Evolutionary conservation across 2,888 invertebrate species (phyloP).

Genomic region (Tanytarsus gracilentus): DNA sequence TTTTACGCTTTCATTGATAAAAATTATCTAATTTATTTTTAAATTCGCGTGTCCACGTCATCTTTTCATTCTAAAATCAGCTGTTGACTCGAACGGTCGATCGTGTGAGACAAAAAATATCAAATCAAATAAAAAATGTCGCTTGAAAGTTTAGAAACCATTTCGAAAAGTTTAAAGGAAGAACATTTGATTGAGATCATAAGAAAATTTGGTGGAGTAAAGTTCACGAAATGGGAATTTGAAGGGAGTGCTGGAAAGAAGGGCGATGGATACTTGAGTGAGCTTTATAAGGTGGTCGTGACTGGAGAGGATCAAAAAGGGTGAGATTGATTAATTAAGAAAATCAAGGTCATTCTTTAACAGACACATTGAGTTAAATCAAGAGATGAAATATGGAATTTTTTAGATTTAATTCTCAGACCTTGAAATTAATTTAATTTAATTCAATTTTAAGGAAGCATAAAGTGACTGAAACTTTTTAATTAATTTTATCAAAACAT

Average conservation of each 20-base stretch:
- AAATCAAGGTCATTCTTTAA: neutral
- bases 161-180: slow-evolving; percentile 42
- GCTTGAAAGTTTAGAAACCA: slow-evolving; percentile 36
- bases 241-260: slow-evolving; percentile 44
- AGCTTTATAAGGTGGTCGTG: slow-evolving; percentile 52
- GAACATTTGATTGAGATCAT: slow-evolving; percentile 42
- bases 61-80: too few relatives aligned
- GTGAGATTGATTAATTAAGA: slow-evolving; percentile 30
- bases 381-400: too few relatives aligned
- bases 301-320: slow-evolving; percentile 38
- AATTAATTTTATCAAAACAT: too few relatives aligned
- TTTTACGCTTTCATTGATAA: too few relatives aligned
- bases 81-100: too few relatives aligned
- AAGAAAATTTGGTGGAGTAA: slow-evolving; percentile 37
- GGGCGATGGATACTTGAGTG: slow-evolving; percentile 63
- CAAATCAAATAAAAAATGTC: slow-evolving; percentile 32
- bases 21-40: too few relatives aligned
- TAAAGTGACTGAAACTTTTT: too few relatives aligned
- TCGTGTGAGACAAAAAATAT: too few relatives aligned
- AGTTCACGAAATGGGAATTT: slow-evolving; percentile 43
- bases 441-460: neutral
- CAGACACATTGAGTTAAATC: neutral
- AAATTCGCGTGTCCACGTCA: too few relatives aligned
- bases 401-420: neutral
- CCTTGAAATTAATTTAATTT: neutral